Base-by-base conservation (phyloP, 2,888 invertebrate genomes). In the Orthosia cruda region DNA sequence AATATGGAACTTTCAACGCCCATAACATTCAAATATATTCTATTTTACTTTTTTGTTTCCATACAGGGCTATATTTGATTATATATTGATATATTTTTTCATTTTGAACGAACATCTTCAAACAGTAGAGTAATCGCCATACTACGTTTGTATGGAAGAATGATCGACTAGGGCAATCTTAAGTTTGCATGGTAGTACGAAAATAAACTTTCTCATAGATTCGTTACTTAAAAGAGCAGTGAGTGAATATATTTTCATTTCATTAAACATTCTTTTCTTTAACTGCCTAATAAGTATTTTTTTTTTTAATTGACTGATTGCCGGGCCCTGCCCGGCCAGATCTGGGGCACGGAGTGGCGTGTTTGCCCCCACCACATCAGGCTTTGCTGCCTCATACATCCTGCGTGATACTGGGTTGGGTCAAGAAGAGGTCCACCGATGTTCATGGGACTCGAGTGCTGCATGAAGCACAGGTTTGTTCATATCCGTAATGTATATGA, bases 341-440 rank as follows among this genome's bases (percentile, higher is more conserved):
- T 77, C 77, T 96, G 7, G 96, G 96, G 85, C 97, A 97, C 65
- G 97, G 98, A 0, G 97, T 98, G 74, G 99, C 98, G 13, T 99
- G 99, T 90, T 95, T 99, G 69, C 99, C 99, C 0, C 95, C 96
- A n/a, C 97, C 97, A 4, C 97, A 96, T 69, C 98, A 98, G 89
- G 96, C 97, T 0, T 95, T 98, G 71, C 97, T 98, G 0, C 96
- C 97, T 7, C 97, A 95, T 94, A 97, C 93, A 47, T 96, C 97
- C 49, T 99, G 99, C 91, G 98, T 98, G 2, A 99, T 99, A 80
- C 97, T 99, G 77, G 99, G 99, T 1, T 99, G 99, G 99, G 99
- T 99, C 23, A 99, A 99, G 95, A 97, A 98, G 71, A 97, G 97
- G 59, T 97, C 98, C 67, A 97, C 97, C 0, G 98, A 99, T 89